Percentiles rank a stretch among this genome's conserved stretches.
Evolutionary conservation across 2,888 invertebrate species (phyloP).

Genomic region (Nasonovia ribisnigri): DNA sequence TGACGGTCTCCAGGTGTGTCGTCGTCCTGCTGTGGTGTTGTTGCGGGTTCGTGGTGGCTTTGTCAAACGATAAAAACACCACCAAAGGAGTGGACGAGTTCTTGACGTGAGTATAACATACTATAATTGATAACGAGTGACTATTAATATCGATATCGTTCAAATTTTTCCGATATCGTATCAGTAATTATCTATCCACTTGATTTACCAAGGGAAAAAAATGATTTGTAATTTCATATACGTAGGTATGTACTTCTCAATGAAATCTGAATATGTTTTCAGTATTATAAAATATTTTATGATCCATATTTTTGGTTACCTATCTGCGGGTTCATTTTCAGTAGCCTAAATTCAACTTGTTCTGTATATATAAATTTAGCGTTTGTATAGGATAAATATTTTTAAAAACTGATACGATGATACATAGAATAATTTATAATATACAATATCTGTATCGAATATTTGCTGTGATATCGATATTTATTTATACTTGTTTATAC

Average conservation of each 20-base stretch:
- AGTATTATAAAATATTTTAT: not conserved
- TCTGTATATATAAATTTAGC: not conserved
- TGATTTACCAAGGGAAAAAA: not conserved
- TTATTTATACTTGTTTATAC: no score
- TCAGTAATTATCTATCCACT: not conserved
- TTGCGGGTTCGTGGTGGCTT: not conserved
- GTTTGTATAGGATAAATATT: not conserved
- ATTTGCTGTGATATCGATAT: not conserved
- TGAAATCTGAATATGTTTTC: not conserved
- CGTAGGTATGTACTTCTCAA: not conserved
- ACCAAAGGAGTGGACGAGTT: conserved; percentile 55
- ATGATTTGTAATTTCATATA: not conserved
- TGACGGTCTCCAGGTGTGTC: not conserved
- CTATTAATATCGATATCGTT: not conserved
- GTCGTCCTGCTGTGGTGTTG: not conserved
- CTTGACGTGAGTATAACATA: conserved; percentile 17
- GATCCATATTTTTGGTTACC: not conserved
- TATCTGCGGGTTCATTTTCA: not conserved
- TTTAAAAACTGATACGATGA: not conserved
- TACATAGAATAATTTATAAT: not conserved
- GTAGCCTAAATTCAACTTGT: not conserved
- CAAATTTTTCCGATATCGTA: not conserved
- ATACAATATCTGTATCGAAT: not conserved
- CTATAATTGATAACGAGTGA: not conserved
- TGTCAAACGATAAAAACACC: not conserved